Evolutionary conservation across 2,888 invertebrate species (phyloP).

Genomic region (Elgonia sp.): DNA sequence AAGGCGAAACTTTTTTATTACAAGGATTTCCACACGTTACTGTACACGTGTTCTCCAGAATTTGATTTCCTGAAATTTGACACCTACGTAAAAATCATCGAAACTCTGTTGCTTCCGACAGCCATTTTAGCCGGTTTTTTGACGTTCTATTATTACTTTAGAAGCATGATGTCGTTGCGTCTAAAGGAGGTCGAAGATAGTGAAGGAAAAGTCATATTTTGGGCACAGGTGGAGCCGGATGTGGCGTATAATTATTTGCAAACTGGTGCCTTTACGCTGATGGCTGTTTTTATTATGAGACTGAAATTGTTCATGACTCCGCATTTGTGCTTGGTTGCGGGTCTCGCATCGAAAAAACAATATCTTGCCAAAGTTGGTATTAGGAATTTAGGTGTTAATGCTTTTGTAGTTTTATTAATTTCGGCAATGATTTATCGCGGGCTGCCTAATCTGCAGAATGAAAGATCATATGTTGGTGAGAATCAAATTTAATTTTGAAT

Average conservation of each 20-base stretch:
- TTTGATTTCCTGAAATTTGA: conserved; percentile 91
- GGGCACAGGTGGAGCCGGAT: conserved; percentile 88
- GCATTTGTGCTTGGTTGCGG: conserved; percentile 92
- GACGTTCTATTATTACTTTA: conserved; percentile 86
- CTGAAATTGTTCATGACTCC: conserved; percentile 93
- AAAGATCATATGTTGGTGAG: conserved; percentile 80
- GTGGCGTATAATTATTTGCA: conserved; percentile 92
- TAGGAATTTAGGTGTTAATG: conserved; percentile 85
- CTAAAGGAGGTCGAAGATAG: conserved; percentile 33
- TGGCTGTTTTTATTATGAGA: conserved; percentile 93
- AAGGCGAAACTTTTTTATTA: conserved; percentile 91
- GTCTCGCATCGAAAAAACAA: conserved; percentile 90
- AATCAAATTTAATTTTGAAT: background rate
- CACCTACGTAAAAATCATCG: conserved; percentile 87
- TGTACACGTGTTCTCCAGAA: conserved; percentile 93
- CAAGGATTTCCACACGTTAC: conserved; percentile 92
- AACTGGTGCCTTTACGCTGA: conserved; percentile 90
- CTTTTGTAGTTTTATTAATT: conserved; percentile 87
- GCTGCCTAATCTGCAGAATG: conserved; percentile 87
- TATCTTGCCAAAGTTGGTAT: conserved; percentile 87
- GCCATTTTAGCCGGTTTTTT: conserved; percentile 87
- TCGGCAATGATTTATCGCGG: conserved; percentile 88
- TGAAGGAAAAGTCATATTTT: conserved; percentile 81
- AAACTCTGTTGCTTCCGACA: conserved; percentile 89
- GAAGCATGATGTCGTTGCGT: conserved; percentile 74